Conservation (phyloP, 2,888 invertebrate species). For the Aphodius granarius region DNA sequence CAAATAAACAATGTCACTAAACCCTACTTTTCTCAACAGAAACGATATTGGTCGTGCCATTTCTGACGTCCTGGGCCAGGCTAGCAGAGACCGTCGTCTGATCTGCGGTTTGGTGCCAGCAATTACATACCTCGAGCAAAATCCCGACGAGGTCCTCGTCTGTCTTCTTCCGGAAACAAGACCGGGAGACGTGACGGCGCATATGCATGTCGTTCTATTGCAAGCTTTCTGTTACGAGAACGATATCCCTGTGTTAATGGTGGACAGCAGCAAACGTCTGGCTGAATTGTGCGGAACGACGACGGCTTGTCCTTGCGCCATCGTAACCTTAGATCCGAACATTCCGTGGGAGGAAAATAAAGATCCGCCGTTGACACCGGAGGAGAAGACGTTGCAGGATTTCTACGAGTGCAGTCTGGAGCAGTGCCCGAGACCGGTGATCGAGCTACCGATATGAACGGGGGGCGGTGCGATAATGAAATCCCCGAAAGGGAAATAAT, state of each 20-base stretch:
- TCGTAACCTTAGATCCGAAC: conserved; percentile 55
- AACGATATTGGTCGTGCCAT: conserved; percentile 59
- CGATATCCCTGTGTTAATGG: conserved; percentile 75
- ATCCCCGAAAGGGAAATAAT: conserved; percentile 5
- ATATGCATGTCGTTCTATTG: conserved; percentile 76
- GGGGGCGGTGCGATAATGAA: background rate
- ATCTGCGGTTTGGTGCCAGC: conserved; percentile 68
- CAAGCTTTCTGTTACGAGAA: conserved; percentile 81
- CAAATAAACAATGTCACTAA: conserved; percentile 2
- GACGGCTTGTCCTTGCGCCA: conserved; percentile 58
- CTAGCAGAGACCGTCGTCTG: conserved; percentile 60
- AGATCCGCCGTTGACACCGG: conserved; percentile 58
- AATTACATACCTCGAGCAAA: conserved; percentile 62
- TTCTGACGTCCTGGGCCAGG: conserved; percentile 58
- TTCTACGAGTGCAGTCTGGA: conserved; percentile 70
- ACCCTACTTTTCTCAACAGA: conserved; percentile 44
- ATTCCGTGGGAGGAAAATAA: conserved; percentile 55
- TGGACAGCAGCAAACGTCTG: conserved; percentile 59
- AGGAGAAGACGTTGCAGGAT: conserved; percentile 66
- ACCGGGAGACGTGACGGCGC: conserved; percentile 73
- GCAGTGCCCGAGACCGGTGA: conserved; percentile 64
- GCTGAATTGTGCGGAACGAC: conserved; percentile 59
- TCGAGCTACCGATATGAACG: conserved; percentile 60
- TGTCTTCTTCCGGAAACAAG: conserved; percentile 70
- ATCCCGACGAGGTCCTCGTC: conserved; percentile 65